Percentiles rank a stretch among this genome's conserved stretches.
These are phyloP conservation scores for Leucoptera coffeella DNA, from an alignment of 2,888 invertebrate species.

Conservation along the genomic window DNA sequence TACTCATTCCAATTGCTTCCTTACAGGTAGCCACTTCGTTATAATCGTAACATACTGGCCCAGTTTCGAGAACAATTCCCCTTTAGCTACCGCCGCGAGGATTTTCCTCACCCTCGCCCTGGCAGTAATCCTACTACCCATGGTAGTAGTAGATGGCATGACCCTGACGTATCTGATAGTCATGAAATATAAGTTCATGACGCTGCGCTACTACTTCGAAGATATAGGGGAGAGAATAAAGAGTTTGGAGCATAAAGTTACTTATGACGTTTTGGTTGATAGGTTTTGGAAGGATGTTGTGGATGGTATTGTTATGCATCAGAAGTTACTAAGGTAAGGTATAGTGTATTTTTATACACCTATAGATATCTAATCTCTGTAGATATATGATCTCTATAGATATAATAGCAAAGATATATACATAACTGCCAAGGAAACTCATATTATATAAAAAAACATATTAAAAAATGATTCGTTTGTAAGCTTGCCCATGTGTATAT, in stretches of 20 bases:
- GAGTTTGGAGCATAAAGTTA: no score
- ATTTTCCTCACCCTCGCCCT: constrained; percentile 18
- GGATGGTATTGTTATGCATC: constrained; percentile 33
- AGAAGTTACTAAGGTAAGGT: constrained; percentile 12
- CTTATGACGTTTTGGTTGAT: no score
- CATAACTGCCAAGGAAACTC: no score
- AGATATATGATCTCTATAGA: no score
- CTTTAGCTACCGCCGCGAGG: constrained; percentile 14
- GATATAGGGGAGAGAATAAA: no score
- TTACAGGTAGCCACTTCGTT: constrained; percentile 26
- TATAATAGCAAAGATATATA: no score
- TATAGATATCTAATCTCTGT: no score
- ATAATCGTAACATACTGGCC: constrained; percentile 35
- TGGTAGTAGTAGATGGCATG: constrained; percentile 28
- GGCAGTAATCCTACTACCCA: constrained; percentile 19
- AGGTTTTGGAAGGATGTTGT: no score
- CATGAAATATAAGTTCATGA: constrained; percentile 36
- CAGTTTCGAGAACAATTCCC: constrained; percentile 18
- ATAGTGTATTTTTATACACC: constrained; percentile 3
- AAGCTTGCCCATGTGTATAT: no score
- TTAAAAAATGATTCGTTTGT: no score
- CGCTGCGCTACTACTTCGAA: constrained; percentile 26
- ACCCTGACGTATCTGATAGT: constrained; percentile 27
- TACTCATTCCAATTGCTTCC: no score
- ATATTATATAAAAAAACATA: no score